A percentile compares a stretch with the other conserved stretches of the same genome.
Evolutionary conservation across 2,113 vertebrate genomes (phyloP).

Genomic region (Python bivittatus): DNA sequence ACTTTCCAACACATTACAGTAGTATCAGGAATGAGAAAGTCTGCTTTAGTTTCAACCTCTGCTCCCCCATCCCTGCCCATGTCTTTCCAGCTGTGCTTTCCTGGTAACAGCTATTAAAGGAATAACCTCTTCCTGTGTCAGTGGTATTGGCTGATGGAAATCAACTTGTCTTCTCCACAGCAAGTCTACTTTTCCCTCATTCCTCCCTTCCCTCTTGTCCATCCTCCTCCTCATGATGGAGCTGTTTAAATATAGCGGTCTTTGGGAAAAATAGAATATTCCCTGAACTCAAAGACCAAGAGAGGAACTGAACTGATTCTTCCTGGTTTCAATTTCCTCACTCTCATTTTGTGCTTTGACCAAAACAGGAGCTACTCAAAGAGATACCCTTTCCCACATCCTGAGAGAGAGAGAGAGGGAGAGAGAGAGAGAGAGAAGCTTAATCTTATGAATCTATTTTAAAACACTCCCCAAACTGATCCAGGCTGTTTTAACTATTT

Average conservation of each 20-base stretch:
- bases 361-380: neutral
- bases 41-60: neutral
- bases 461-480: neutral
- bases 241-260: neutral
- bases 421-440: neutral
- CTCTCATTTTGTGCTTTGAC: neutral
- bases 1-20: too few relatives aligned
- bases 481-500: neutral
- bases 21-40: too few relatives aligned
- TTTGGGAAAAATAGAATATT: neutral
- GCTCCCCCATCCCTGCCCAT: too few relatives aligned
- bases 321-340: neutral
- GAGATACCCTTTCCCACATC: neutral
- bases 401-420: neutral
- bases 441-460: neutral
- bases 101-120: neutral
- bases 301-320: neutral
- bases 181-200: neutral
- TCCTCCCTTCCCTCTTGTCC: neutral
- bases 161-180: neutral
- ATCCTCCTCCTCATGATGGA: neutral
- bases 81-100: neutral
- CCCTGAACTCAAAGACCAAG: neutral
- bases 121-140: neutral
- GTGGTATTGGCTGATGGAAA: neutral